These are phyloP conservation scores for Onychomys arenicola DNA, from an alignment of 2,797 vertebrate species.

Conservation along the genomic window DNA sequence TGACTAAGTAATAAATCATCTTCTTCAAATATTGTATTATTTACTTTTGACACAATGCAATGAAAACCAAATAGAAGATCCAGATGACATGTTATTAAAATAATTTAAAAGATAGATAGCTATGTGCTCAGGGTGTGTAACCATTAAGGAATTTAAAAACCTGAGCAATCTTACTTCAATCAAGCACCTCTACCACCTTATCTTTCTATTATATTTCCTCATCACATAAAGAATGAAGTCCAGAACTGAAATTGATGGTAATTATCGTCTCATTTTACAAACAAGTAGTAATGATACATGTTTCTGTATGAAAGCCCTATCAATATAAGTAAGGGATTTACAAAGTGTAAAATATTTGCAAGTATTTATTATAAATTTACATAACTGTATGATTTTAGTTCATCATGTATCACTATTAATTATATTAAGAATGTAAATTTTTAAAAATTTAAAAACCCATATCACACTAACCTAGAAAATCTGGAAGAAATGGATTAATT, in stretches of 20 bases:
- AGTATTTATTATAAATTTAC: neutral
- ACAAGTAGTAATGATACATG: neutral
- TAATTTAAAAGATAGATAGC: slow-evolving; percentile 50
- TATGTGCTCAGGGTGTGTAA: neutral
- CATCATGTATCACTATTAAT: neutral
- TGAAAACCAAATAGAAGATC: slow-evolving; percentile 39
- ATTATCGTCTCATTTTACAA: neutral
- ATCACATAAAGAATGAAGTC: neutral
- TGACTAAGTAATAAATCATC: neutral
- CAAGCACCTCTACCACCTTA: neutral
- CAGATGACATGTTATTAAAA: slow-evolving; percentile 52
- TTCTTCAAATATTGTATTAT: slow-evolving; percentile 21
- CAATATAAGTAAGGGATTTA: neutral
- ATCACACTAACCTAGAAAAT: neutral
- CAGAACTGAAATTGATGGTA: neutral
- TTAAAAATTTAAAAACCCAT: neutral
- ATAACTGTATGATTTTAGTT: neutral
- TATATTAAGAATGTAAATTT: neutral
- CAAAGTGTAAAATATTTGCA: neutral
- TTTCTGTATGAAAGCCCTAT: neutral
- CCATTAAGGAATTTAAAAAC: slow-evolving; percentile 12
- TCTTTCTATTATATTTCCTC: neutral
- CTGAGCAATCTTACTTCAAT: neutral
- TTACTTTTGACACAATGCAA: slow-evolving; percentile 49
- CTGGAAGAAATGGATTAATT: neutral